Conservation (phyloP, 64 coral and sea anemone species). For the Actinia equina region DNA sequence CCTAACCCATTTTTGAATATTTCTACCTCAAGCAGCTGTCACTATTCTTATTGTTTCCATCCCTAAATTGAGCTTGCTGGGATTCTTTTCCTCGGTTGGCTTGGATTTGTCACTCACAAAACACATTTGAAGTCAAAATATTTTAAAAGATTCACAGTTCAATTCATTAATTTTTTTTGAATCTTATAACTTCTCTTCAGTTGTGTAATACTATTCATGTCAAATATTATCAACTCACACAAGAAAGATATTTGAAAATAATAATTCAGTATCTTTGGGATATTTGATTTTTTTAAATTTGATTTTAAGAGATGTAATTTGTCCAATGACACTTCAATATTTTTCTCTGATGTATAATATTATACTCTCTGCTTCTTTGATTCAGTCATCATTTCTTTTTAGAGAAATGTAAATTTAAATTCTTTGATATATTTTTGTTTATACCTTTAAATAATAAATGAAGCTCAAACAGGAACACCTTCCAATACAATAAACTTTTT, state of each 20-base stretch:
- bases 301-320: too few species aligned
- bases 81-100: neutral
- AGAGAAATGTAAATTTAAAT: neutral
- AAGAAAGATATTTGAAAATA: neutral
- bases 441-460: constrained; percentile 1
- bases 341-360: too few species aligned
- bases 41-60: neutral
- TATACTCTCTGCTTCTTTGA: neutral
- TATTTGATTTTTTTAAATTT: neutral
- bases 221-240: neutral
- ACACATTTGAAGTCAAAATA: neutral
- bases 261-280: neutral
- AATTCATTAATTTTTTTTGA: neutral
- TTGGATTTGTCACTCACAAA: neutral
- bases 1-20: neutral
- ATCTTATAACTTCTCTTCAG: too few species aligned
- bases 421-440: neutral
- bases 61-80: neutral
- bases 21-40: neutral
- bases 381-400: neutral
- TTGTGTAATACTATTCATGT: too few species aligned
- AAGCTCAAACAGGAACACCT: neutral
- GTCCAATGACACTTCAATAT: too few species aligned
- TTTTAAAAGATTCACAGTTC: neutral
- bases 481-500: neutral